Conservation (phyloP, 1,140 invertebrate species). For the Apolygus lucorum region DNA sequence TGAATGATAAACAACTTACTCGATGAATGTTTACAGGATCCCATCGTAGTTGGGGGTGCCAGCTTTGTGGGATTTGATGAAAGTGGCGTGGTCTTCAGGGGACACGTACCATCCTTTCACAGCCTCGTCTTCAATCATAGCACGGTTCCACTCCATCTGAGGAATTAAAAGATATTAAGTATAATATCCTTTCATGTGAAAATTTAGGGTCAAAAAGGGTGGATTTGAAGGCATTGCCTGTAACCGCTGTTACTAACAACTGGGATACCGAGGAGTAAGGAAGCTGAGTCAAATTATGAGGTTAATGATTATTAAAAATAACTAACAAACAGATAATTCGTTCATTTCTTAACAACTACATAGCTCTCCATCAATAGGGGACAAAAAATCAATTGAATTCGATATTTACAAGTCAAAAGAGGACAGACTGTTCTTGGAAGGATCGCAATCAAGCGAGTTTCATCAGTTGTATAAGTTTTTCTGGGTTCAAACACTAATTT, state of each 20-base stretch:
- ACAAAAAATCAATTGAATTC: neutral
- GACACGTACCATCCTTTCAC: conserved; percentile 57
- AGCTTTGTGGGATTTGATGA: conserved; percentile 52
- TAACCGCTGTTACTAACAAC: neutral
- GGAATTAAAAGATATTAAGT: conserved; percentile 27
- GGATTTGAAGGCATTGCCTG: neutral
- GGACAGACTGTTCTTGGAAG: too few species aligned
- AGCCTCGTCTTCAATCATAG: conserved; percentile 59
- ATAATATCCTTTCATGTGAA: neutral
- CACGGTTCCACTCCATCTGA: conserved; percentile 56
- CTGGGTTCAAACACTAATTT: too few species aligned
- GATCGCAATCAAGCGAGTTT: too few species aligned
- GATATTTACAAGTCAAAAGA: too few species aligned
- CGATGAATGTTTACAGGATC: conserved; percentile 9
- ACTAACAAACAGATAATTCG: neutral
- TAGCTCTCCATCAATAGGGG: neutral
- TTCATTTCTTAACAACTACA: neutral
- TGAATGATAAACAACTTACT: too few species aligned
- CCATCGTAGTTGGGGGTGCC: conserved; percentile 59
- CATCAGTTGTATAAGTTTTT: too few species aligned
- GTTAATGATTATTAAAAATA: neutral
- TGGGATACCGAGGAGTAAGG: neutral
- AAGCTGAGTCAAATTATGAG: neutral
- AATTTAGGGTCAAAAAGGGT: neutral
- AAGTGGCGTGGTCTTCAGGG: conserved; percentile 60